Evolutionary conservation across 2,797 vertebrate species (phyloP).

Genomic region (Moxostoma hubbsi): DNA sequence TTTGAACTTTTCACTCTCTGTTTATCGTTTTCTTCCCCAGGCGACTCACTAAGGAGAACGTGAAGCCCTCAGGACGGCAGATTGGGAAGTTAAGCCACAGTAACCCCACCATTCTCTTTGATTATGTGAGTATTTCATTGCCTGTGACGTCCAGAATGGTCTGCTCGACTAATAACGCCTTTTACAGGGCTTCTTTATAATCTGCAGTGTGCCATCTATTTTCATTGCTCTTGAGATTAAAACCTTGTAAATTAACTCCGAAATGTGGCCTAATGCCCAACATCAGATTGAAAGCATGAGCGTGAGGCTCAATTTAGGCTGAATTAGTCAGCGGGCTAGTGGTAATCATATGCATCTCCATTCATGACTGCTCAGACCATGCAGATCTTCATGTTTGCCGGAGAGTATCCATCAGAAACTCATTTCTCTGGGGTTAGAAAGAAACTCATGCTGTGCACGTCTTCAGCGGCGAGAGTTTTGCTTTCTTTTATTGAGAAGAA

Average conservation of each 20-base stretch:
- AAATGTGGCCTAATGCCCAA: background rate
- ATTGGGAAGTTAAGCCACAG: conserved; percentile 88
- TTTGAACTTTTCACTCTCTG: background rate
- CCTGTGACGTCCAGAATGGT: conserved; percentile 51
- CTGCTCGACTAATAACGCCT: conserved; percentile 29
- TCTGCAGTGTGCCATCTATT: conserved; percentile 48
- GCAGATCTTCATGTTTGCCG: background rate
- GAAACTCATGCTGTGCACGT: conserved; percentile 18
- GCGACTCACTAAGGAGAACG: conserved; percentile 90
- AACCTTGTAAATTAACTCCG: conserved; percentile 34
- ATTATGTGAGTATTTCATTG: conserved; percentile 80
- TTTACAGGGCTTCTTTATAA: conserved; percentile 59
- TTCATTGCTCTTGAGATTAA: conserved; percentile 45
- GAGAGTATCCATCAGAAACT: background rate
- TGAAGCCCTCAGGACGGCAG: conserved; percentile 88
- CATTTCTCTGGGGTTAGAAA: background rate
- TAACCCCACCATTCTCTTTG: conserved; percentile 88
- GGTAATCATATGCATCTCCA: conserved; percentile 6
- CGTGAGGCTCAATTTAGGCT: conserved; percentile 34
- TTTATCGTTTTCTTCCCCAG: conserved; percentile 67
- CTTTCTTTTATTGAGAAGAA: conserved; percentile 62
- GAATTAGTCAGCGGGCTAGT: conserved; percentile 2
- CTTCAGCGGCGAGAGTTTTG: conserved; percentile 34
- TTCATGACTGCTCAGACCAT: background rate
- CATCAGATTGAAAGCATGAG: background rate